Percentiles rank a stretch among this genome's conserved stretches.
Conservation (phyloP, 2,797 vertebrate species). For the Catamblyrhynchus diadema region DNA sequence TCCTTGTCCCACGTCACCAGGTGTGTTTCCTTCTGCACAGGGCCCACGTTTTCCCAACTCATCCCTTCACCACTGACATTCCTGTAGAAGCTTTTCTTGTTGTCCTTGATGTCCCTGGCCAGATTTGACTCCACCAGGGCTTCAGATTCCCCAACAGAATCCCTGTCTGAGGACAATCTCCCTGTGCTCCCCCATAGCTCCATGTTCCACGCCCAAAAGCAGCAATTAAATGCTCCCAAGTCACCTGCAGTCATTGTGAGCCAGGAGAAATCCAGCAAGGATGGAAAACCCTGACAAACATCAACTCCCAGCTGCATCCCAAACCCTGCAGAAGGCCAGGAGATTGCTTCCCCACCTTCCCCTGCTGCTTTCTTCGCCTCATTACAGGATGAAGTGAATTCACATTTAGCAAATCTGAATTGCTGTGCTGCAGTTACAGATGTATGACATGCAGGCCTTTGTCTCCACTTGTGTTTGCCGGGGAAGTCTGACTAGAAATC, state of each 20-base stretch:
- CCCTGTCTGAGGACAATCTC: neutral
- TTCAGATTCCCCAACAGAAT: neutral
- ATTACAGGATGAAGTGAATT: neutral
- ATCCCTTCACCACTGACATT: neutral
- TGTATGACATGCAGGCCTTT: neutral
- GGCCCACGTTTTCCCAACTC: rapidly evolving
- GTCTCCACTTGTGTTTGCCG: neutral
- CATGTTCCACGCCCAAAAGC: neutral
- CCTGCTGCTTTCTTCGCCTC: neutral
- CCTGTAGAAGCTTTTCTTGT: neutral
- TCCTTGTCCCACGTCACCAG: neutral
- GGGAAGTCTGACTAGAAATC: neutral
- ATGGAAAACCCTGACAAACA: neutral
- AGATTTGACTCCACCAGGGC: neutral
- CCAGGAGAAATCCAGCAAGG: neutral
- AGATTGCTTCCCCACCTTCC: neutral
- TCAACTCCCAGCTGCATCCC: neutral
- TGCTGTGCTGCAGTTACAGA: neutral
- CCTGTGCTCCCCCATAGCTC: neutral
- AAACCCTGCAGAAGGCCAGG: neutral
- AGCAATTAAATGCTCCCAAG: neutral
- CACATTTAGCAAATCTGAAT: neutral
- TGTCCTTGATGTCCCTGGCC: neutral
- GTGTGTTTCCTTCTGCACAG: neutral
- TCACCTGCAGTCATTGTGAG: neutral